A percentile compares a stretch with the other conserved stretches of the same genome.
Evolutionary conservation across 2,888 invertebrate species (phyloP).

Genomic region (Microchrysa polita): DNA sequence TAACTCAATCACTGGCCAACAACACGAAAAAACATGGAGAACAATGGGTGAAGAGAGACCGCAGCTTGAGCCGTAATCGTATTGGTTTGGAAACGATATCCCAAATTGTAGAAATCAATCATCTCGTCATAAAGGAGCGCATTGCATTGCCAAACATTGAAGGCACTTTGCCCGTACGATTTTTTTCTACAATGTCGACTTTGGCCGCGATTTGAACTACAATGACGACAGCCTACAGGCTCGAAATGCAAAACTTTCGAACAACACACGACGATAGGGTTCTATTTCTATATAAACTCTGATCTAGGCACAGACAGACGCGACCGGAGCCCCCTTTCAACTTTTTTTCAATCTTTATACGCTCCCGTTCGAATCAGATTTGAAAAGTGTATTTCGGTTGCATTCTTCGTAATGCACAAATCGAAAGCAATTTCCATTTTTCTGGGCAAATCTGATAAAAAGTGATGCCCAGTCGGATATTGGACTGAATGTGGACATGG

Average conservation of each 20-base stretch:
- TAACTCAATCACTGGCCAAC: conserved; percentile 33
- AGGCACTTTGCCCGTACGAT: conserved; percentile 3
- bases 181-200: background rate
- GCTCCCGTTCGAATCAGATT: conserved; percentile 31
- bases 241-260: background rate
- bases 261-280: too few relatives aligned
- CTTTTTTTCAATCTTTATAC: conserved; percentile 37
- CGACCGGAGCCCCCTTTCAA: background rate
- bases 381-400: conserved; percentile 36
- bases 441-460: conserved; percentile 44
- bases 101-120: conserved; percentile 44
- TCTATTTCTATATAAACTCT: too few relatives aligned
- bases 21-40: conserved; percentile 12
- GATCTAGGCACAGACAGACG: too few relatives aligned
- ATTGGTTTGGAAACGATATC: conserved; percentile 30
- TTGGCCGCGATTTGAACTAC: background rate
- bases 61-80: conserved; percentile 12
- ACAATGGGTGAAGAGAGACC: conserved; percentile 12
- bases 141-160: background rate
- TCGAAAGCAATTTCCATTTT: conserved; percentile 45
- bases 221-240: conserved; percentile 1
- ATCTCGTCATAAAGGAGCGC: conserved; percentile 38
- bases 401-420: conserved; percentile 42
- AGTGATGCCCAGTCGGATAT: conserved; percentile 42
- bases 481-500: conserved; percentile 12